Evolutionary conservation across 2,113 vertebrate species (phyloP).

Genomic region (Notechis scutatus): DNA sequence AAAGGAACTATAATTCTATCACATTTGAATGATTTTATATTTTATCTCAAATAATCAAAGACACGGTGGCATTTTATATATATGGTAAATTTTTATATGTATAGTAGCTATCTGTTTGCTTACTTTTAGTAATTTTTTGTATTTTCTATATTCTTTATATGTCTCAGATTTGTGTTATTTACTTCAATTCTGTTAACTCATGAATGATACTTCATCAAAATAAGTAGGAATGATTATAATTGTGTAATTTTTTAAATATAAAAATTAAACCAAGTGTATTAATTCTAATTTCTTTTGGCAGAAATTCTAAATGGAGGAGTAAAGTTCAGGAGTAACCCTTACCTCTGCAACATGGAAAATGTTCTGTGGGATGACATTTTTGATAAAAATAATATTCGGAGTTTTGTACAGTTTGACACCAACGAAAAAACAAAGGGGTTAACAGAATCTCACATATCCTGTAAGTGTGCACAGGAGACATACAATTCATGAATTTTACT

Average conservation of each 20-base stretch:
- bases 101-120: neutral
- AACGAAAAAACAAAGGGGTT: neutral
- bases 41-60: neutral
- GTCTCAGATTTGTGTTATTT: neutral
- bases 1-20: neutral
- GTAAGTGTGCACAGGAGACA: slow-evolving; percentile 6
- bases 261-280: neutral
- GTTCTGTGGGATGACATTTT: slow-evolving; percentile 90
- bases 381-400: slow-evolving; percentile 47
- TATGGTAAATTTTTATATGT: neutral
- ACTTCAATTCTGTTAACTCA: neutral
- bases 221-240: neutral
- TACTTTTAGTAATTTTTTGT: neutral
- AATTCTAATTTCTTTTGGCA: slow-evolving; percentile 34
- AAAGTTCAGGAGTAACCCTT: slow-evolving; percentile 73
- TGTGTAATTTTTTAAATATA: neutral
- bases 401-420: slow-evolving; percentile 61
- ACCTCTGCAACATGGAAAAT: slow-evolving; percentile 83
- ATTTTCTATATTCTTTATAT: neutral
- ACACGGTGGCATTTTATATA: neutral
- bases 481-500: neutral
- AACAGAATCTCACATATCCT: neutral
- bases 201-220: neutral
- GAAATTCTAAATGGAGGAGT: slow-evolving; percentile 91
- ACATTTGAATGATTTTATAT: neutral